Evolutionary conservation across 2,113 vertebrate genomes (phyloP).

Genomic region (Shinisaurus crocodilurus): DNA sequence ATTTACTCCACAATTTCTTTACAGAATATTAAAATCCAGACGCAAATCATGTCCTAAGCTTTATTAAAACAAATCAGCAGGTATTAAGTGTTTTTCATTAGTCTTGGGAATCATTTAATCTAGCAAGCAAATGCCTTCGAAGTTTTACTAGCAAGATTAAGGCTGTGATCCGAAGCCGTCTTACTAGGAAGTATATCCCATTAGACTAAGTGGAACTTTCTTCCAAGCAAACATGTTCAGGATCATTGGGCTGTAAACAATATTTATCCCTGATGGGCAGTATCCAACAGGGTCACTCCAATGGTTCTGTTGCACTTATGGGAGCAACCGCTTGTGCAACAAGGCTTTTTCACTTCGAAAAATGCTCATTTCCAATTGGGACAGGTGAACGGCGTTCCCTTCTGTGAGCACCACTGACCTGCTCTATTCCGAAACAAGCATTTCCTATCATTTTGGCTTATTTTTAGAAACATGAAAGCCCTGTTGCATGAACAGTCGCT

Average conservation of each 20-base stretch:
- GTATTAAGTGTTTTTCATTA: slow-evolving; percentile 33
- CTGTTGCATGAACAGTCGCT: too few relatives aligned
- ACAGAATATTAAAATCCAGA: slow-evolving; percentile 50
- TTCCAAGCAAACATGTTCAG: not conserved
- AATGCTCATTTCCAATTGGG: too few relatives aligned
- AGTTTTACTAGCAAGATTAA: not conserved
- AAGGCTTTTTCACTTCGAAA: too few relatives aligned
- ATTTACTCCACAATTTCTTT: slow-evolving; percentile 56
- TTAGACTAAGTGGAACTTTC: not conserved
- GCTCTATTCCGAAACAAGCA: too few relatives aligned
- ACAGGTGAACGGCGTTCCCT: too few relatives aligned
- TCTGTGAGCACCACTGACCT: too few relatives aligned
- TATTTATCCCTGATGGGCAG: not conserved
- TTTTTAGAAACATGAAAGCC: too few relatives aligned
- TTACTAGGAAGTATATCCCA: not conserved
- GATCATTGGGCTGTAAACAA: not conserved
- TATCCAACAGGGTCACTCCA: too few relatives aligned
- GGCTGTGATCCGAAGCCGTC: slow-evolving; percentile 6
- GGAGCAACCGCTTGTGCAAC: too few relatives aligned
- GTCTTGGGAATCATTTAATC: not conserved
- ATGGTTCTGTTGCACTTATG: too few relatives aligned
- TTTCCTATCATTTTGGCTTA: too few relatives aligned
- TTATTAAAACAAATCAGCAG: slow-evolving; percentile 47
- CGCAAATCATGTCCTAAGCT: not conserved
- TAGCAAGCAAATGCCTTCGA: not conserved